Percentiles rank a stretch among this genome's conserved stretches.
Evolutionary conservation across 2,797 vertebrate genomes (phyloP).

Genomic region (Syngnathus acus): DNA sequence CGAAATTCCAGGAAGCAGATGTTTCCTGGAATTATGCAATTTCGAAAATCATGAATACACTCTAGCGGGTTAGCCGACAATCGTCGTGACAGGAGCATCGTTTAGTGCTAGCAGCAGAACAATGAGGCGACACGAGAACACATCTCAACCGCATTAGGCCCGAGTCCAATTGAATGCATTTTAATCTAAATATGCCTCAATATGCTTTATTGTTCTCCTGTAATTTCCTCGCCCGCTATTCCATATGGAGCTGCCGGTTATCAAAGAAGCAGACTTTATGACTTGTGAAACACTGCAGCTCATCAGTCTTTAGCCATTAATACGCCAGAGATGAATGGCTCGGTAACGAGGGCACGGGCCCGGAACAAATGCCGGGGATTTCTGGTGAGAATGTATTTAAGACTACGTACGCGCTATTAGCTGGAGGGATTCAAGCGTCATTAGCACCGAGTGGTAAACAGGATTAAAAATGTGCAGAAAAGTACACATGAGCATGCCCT

Average conservation of each 20-base stretch:
- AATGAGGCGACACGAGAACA: constrained; percentile 76
- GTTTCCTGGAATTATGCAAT: constrained; percentile 60
- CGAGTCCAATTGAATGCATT: constrained; percentile 66
- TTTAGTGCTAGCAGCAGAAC: constrained; percentile 77
- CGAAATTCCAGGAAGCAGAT: background rate
- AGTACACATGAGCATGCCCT: constrained; percentile 1
- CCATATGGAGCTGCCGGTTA: constrained; percentile 51
- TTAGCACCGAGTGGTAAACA: constrained; percentile 18
- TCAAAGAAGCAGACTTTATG: constrained; percentile 56
- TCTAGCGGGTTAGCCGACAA: constrained; percentile 82
- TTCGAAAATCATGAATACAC: constrained; percentile 91
- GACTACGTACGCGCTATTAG: constrained; percentile 8
- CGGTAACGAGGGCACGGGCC: constrained; percentile 24
- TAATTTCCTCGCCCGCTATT: constrained; percentile 53
- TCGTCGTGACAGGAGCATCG: constrained; percentile 78
- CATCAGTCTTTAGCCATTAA: constrained; percentile 46
- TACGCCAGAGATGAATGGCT: constrained; percentile 28
- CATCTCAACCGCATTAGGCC: constrained; percentile 46
- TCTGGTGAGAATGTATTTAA: constrained; percentile 22
- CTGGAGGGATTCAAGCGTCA: constrained; percentile 16
- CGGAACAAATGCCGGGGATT: constrained; percentile 26
- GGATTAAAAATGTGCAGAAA: constrained; percentile 7
- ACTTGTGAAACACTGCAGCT: constrained; percentile 34
- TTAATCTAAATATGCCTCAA: constrained; percentile 68
- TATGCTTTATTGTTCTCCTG: constrained; percentile 59